Evolutionary conservation across 2,113 vertebrate species (phyloP).

Genomic region (Sminthopsis crassicaudata): DNA sequence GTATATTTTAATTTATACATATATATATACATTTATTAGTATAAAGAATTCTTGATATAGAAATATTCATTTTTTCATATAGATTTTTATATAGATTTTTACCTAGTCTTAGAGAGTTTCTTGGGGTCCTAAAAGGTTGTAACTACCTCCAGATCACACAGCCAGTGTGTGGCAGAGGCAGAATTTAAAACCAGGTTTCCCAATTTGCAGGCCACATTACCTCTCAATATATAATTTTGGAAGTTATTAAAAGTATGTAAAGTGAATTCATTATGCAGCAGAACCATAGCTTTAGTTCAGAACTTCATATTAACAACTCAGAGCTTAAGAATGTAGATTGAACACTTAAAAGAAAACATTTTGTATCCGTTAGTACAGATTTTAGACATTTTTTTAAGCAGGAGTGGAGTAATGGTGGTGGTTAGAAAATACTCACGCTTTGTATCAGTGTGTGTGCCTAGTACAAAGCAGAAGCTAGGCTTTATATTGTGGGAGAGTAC

Average conservation of each 20-base stretch:
- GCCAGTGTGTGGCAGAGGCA: not conserved
- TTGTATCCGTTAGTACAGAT: constrained; percentile 15
- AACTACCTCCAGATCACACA: not conserved
- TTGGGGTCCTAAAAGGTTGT: not conserved
- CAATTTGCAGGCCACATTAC: not conserved
- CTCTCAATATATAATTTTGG: constrained; percentile 8
- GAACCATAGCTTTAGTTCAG: constrained; percentile 18
- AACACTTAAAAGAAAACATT: constrained; percentile 46
- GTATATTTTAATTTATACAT: constrained; percentile 21
- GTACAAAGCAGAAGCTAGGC: constrained; percentile 73
- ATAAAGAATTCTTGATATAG: not conserved
- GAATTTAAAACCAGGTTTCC: not conserved
- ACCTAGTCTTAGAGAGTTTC: not conserved
- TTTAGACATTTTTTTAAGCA: constrained; percentile 39
- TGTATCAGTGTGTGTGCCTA: constrained; percentile 51
- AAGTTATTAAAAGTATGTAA: constrained; percentile 53
- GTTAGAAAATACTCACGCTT: constrained; percentile 64
- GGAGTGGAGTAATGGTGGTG: constrained; percentile 48
- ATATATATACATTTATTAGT: not conserved
- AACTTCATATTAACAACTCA: constrained; percentile 38
- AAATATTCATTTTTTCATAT: not conserved
- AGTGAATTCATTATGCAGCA: constrained; percentile 54
- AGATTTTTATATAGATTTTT: not conserved
- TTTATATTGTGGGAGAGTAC: constrained; percentile 65
- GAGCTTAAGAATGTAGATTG: constrained; percentile 68